Conservation (phyloP, 2,888 invertebrate species). For the Bombyx huttoni region DNA sequence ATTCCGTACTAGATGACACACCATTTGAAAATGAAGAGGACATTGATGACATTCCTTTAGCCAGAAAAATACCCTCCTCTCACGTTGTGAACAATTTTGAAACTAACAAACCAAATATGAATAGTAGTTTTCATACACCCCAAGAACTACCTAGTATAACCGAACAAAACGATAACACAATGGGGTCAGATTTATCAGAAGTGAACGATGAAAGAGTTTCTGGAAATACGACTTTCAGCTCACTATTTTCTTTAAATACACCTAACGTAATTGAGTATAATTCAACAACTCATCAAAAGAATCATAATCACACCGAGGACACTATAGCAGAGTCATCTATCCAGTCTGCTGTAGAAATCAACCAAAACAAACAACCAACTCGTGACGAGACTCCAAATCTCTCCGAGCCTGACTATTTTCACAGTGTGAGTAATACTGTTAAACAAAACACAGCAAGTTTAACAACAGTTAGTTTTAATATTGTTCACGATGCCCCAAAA, state of each 20-base stretch:
- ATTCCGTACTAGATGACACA: conserved; percentile 2
- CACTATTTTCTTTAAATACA: not conserved
- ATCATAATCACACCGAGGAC: conserved; percentile 24
- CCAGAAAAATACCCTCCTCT: conserved; percentile 10
- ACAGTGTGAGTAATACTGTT: conserved; percentile 25
- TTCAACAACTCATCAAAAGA: conserved; percentile 2
- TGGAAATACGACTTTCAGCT: not conserved
- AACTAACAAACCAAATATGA: not conserved
- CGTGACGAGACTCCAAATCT: conserved; percentile 7
- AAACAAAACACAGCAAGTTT: conserved; percentile 32
- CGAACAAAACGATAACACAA: not conserved
- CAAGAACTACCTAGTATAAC: not conserved
- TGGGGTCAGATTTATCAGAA: not conserved
- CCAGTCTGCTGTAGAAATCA: conserved; percentile 26
- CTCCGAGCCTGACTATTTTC: conserved; percentile 31
- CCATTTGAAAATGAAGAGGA: conserved; percentile 5
- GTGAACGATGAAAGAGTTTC: not conserved
- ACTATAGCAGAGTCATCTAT: conserved; percentile 40
- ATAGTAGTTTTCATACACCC: not conserved
- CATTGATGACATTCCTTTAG: conserved; percentile 3
- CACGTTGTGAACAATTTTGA: conserved; percentile 4
- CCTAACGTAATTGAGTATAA: not conserved
- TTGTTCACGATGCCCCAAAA: conserved; percentile 44
- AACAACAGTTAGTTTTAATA: conserved; percentile 55
- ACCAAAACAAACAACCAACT: conserved; percentile 5